phyloP scores from a whole-genome alignment of 2,113 vertebrate genomes.

The Strigops habroptila region DNA sequence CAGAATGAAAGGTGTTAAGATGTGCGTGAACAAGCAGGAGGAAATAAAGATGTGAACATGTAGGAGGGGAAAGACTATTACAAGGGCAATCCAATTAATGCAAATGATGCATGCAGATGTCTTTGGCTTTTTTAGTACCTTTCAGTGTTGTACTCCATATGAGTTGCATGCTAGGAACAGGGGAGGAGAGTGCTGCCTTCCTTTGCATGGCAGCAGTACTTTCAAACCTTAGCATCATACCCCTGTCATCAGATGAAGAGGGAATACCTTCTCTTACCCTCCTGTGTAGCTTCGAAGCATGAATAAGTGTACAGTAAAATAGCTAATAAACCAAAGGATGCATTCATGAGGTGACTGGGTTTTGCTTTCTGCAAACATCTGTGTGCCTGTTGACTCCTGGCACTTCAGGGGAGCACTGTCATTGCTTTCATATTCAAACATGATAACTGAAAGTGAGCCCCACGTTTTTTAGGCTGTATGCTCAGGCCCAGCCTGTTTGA shows the following conservation, averaged over 20 bases:
- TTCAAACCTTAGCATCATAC: neutral
- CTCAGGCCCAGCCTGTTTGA: neutral
- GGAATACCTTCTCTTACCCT: neutral
- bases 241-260: neutral
- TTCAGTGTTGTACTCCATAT: neutral
- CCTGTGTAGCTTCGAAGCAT: neutral
- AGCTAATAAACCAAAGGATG: neutral
- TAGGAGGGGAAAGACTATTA: conserved; percentile 22
- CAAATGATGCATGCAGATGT: conserved; percentile 34
- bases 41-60: neutral
- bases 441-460: neutral
- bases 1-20: neutral
- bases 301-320: neutral
- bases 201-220: neutral
- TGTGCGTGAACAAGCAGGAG: conserved; percentile 17
- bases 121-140: conserved; percentile 14
- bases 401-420: neutral
- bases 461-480: neutral
- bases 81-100: conserved; percentile 49
- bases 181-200: neutral
- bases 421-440: neutral
- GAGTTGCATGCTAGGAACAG: neutral
- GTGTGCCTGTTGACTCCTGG: neutral
- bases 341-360: neutral
- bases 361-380: neutral